A percentile compares a stretch with the other conserved stretches of the same genome.
Evolutionary conservation across 2,888 invertebrate genomes (phyloP).

Genomic region (Epinotia demarniana): DNA sequence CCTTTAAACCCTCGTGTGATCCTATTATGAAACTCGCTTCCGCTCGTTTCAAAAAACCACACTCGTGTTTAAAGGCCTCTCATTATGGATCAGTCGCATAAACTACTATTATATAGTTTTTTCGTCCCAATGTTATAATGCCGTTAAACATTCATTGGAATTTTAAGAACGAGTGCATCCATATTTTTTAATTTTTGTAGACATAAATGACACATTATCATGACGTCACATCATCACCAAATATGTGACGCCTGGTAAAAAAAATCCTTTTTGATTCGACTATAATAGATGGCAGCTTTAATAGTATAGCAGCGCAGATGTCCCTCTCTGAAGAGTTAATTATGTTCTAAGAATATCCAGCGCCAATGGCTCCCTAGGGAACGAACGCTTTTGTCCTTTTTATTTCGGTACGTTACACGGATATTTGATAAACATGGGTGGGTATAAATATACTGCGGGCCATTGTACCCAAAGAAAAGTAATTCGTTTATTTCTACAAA

Average conservation of each 20-base stretch:
- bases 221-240: too few species aligned
- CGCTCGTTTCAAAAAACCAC: too few species aligned
- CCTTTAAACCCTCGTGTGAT: too few species aligned
- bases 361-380: constrained; percentile 76
- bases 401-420: constrained; percentile 58
- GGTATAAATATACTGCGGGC: constrained; percentile 31
- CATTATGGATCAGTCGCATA: too few species aligned
- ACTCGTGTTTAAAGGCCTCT: too few species aligned
- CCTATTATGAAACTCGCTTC: too few species aligned
- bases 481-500: neutral
- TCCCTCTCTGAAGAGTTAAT: constrained; percentile 81
- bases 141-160: too few species aligned
- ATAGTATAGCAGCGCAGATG: constrained; percentile 72
- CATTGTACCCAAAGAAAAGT: neutral
- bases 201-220: too few species aligned
- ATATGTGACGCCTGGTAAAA: neutral
- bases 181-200: too few species aligned
- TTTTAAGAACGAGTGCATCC: too few species aligned
- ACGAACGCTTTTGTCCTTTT: constrained; percentile 61
- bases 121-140: too few species aligned
- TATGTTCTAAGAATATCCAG: constrained; percentile 76
- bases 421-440: constrained; percentile 50
- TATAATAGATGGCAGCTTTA: constrained; percentile 46
- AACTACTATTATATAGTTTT: too few species aligned
- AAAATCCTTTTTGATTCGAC: neutral